Evolutionary conservation across 2,888 invertebrate genomes (phyloP), one percentile per base, ranked within the genome.

Genomic region (Ptychoptera albimana): DNA sequence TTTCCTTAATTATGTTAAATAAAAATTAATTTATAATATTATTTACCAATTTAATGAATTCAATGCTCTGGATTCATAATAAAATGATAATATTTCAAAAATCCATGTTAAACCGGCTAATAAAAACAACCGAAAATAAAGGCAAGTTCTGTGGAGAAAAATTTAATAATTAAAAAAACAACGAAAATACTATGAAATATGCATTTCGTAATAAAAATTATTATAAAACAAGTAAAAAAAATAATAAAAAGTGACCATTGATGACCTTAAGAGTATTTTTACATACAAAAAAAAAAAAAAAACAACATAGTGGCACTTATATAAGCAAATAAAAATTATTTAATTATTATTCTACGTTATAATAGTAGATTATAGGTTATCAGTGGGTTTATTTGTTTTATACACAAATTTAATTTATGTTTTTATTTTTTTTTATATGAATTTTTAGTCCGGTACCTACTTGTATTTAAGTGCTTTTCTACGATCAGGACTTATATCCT

Each of bases 61-160:
- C 9, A 13, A 16, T 9, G 15, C n/a, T 8, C 9, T 42, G 2
- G 48, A 41, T 0, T 50, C 54, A 8, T 49, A 52, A 1, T 53
- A 55, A 41, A 52, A 59, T 2, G 72, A 72, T 11, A 72, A 61
- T 11, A 80, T 69, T 61, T 82, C 82, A 52, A 81, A 81, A 49
- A 77, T 70, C 81, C 81, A 82, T 0, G 76, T 72, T 39, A 80
- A 66, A 3, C 81, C 82, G 78, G 79, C 81, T 1, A 80, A 71
- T 5, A 79, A 60, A 51, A 77, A 75, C 46, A 82, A 61, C 57
- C 78, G 80, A 4, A 77, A 55, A 44, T 77, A 80, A 16, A 79
- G 60, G 30, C 72, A 61, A 52, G 77, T 76, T 52, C 78, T 79
- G 60, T 41, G 71, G 63, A 8, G 48, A 40, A 47, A 32, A 23